Conservation (phyloP, 2,888 invertebrate species). For the Drosophila differens region DNA sequence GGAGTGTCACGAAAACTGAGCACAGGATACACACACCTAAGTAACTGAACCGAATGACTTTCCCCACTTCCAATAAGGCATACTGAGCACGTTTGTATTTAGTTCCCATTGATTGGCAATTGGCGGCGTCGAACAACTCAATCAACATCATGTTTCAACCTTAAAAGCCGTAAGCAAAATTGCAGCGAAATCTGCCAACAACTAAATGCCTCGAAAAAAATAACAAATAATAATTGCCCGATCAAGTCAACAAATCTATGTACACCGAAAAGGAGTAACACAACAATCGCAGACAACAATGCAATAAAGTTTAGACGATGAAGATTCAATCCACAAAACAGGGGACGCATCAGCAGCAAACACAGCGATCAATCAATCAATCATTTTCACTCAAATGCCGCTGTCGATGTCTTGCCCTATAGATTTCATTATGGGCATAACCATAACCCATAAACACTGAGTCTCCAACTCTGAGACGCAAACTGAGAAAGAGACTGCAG, state of each 20-base stretch:
- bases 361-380: constrained; percentile 75
- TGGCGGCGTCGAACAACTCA: constrained; percentile 58
- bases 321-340: constrained; percentile 25
- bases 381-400: constrained; percentile 78
- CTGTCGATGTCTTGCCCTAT: constrained; percentile 74
- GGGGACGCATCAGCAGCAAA: constrained; percentile 33
- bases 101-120: constrained; percentile 58
- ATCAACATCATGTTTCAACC: constrained; percentile 62
- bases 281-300: constrained; percentile 56
- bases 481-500: constrained; percentile 16
- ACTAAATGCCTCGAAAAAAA: constrained; percentile 45
- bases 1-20: background rate
- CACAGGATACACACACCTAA: constrained; percentile 17
- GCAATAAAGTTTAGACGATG: constrained; percentile 41
- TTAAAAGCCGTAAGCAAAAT: constrained; percentile 57
- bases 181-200: constrained; percentile 63
- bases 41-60: constrained; percentile 32
- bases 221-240: constrained; percentile 72
- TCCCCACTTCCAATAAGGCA: constrained; percentile 38
- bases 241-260: constrained; percentile 69
- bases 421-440: constrained; percentile 77
- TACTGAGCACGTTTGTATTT: constrained; percentile 41
- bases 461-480: constrained; percentile 23
- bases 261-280: constrained; percentile 75
- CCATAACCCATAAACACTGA: constrained; percentile 74